Evolutionary conservation across 2,888 invertebrate genomes (phyloP).

Genomic region (Rapana venosa): DNA sequence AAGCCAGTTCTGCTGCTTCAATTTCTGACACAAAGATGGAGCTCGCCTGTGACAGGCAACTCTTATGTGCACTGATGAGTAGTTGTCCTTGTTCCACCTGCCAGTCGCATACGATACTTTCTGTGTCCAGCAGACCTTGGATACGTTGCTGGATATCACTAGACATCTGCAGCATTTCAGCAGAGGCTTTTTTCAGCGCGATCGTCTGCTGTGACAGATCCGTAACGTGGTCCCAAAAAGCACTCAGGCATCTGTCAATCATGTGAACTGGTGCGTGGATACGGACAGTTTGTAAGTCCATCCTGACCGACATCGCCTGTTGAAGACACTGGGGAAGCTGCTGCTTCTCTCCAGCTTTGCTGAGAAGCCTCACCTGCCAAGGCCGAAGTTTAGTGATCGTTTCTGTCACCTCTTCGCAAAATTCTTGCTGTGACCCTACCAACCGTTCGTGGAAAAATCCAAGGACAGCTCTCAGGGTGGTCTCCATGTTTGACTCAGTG

Average conservation of each 20-base stretch:
- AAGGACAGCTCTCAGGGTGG: not conserved
- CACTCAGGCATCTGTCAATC: not conserved
- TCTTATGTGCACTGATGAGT: no score
- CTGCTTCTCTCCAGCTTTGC: not conserved
- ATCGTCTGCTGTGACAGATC: not conserved
- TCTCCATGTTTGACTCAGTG: not conserved
- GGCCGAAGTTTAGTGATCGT: not conserved
- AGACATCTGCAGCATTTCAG: not conserved
- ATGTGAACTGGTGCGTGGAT: not conserved
- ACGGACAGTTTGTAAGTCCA: not conserved
- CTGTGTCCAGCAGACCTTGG: no score
- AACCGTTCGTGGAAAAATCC: not conserved
- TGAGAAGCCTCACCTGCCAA: not conserved
- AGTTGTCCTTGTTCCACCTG: no score
- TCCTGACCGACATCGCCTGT: not conserved
- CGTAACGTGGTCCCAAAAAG: not conserved
- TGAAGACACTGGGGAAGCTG: not conserved
- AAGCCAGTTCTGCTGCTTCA: no score
- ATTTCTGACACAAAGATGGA: no score
- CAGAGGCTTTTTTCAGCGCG: not conserved
- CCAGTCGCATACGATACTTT: no score
- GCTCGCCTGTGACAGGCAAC: no score
- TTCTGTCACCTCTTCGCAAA: not conserved
- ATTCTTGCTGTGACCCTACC: not conserved
- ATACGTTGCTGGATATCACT: no score